Evolutionary conservation across 1,140 invertebrate genomes (phyloP), one percentile per base, ranked within the genome.

Genomic region (Bombus balteatus): DNA sequence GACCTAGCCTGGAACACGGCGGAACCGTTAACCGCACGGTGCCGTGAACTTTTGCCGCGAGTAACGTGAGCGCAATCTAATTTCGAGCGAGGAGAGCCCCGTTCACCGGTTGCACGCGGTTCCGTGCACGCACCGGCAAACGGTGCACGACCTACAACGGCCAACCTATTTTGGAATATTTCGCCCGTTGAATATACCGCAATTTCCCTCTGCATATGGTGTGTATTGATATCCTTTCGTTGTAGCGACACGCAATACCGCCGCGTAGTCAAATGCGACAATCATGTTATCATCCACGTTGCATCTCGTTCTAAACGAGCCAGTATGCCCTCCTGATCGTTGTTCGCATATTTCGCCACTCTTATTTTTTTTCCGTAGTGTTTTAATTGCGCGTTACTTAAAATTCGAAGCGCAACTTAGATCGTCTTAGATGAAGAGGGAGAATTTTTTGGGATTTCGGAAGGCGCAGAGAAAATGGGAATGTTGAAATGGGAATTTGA

Each of bases 21-120:
- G 71, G 79, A 75, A 85, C 84, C 84, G 84, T 85, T 85, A 85
- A 85, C 84, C 84, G 84, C 84, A 81, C 84, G 78, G 71, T 81
- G 78, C 84, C 84, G 71, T 85, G 79, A 85, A 85, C 84, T 85
- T 85, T 81, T 85, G 84, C 84, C 84, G 84, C 78, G 78, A 41
- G 79, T 75, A 86, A 88, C 84, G 87, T 73, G 83, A 86, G 81
- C 75, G 80, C 79, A 81, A 88, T 88, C 87, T 75, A 85, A 86
- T 85, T 80, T 82, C 74, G 37, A 65, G 32, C 37, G 59, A 65
- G 34, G 25, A 72, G 43, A 66, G 32, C 22, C 57, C 71, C 71
- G 84, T 81, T 72, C 84, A 74, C 84, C 71, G 79, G 47, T 75
- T 75, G 65, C 65, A 39, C 65, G 22, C 37, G 34, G 39, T 57